Conservation (phyloP, 2,797 vertebrate species). For the Anguilla pacifica region DNA sequence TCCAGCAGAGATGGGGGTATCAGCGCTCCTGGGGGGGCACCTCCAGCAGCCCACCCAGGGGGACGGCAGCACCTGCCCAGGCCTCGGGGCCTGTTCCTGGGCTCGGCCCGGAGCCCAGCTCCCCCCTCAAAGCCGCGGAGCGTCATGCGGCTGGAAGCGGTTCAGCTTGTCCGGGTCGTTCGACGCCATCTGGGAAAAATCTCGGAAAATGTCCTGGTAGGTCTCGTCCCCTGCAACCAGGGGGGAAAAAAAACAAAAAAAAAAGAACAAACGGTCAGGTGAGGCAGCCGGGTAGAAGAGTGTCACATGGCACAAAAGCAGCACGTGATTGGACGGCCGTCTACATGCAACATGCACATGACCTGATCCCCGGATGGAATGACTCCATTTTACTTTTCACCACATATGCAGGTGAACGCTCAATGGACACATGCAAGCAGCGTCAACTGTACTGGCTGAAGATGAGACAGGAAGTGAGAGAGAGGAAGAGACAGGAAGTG, state of each 20-base stretch:
- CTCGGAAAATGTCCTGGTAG: conserved; percentile 98
- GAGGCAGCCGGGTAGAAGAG: background rate
- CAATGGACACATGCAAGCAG: conserved; percentile 61
- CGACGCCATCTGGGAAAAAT: conserved; percentile 97
- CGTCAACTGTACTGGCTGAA: conserved; percentile 43
- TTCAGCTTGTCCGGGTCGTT: conserved; percentile 95
- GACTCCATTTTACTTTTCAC: background rate
- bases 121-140: conserved; percentile 68
- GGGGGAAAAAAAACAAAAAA: conserved; percentile 3
- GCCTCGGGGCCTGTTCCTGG: no score
- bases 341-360: background rate
- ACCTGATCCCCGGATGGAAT: background rate
- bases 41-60: background rate
- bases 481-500: background rate
- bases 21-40: background rate
- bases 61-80: background rate
- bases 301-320: background rate
- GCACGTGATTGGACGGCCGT: no score
- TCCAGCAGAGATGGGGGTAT: no score
- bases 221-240: conserved; percentile 89
- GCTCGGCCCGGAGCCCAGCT: background rate
- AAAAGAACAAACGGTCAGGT: background rate
- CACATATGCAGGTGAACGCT: background rate
- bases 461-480: background rate
- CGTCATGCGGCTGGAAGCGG: conserved; percentile 86